Percentiles rank a stretch among this genome's conserved stretches.
These are phyloP conservation scores for Colletes gigas DNA, from an alignment of 1,140 invertebrate genomes.

Conservation along the genomic window DNA sequence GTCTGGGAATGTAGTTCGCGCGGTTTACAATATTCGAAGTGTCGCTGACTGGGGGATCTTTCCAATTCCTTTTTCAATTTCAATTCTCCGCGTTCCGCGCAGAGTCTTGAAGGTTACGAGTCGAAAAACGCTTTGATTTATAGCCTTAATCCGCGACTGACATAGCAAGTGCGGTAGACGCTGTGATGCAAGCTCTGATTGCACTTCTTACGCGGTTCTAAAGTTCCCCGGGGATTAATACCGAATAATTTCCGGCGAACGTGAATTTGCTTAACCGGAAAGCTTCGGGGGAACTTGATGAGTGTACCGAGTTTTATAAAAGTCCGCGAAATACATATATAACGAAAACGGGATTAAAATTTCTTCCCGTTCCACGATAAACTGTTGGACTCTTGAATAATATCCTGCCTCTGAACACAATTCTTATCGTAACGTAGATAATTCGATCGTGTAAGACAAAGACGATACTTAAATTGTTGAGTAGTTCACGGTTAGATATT, in stretches of 20 bases:
- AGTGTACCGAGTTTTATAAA: neutral
- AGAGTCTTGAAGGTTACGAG: neutral
- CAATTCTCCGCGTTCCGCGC: neutral
- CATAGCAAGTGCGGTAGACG: conserved; percentile 12
- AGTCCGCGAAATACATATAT: too few relatives aligned
- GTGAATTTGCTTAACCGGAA: conserved; percentile 15
- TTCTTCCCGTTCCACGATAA: neutral
- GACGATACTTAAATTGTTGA: too few relatives aligned
- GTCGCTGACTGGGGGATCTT: neutral
- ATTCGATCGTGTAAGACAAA: neutral
- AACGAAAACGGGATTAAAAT: conserved; percentile 12
- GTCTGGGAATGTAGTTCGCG: conserved; percentile 3
- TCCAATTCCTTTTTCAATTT: neutral
- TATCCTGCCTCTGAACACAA: neutral
- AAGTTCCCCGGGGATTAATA: conserved; percentile 26
- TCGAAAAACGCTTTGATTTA: conserved; percentile 19
- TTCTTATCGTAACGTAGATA: neutral
- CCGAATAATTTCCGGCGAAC: conserved; percentile 33
- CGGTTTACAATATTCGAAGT: conserved; percentile 39
- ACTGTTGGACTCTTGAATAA: too few relatives aligned
- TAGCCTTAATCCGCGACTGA: conserved; percentile 17
- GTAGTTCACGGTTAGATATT: too few relatives aligned
- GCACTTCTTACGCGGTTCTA: conserved; percentile 16
- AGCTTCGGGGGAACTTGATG: conserved; percentile 6
- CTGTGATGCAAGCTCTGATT: conserved; percentile 16